Percentiles rank a stretch among this genome's conserved stretches.
phyloP scores from a whole-genome alignment of 30 jellyfish, hydroid and myxozoan genomes.

The Chrysaora quinquecirrha region DNA sequence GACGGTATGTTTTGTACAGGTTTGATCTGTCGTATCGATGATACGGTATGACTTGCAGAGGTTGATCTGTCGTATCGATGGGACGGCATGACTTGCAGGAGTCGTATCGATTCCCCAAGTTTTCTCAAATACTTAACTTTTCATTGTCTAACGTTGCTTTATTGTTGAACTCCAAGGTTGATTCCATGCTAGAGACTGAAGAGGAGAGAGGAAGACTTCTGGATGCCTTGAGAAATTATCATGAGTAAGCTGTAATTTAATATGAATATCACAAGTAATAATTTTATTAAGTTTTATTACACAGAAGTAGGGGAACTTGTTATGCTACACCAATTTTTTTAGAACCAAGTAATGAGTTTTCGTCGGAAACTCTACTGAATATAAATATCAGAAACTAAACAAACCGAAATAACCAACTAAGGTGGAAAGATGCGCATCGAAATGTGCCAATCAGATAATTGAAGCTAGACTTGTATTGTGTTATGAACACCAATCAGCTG shows the following conservation, averaged over 20 bases:
- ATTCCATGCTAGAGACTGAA: conserved; percentile 69
- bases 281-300: not conserved
- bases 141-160: too few relatives aligned
- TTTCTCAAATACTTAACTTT: too few relatives aligned
- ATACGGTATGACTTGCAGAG: too few relatives aligned
- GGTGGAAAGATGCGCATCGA: not conserved
- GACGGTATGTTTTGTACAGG: too few relatives aligned
- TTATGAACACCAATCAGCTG: too few relatives aligned
- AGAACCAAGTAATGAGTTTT: not conserved
- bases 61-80: too few relatives aligned
- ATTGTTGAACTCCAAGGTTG: conserved; percentile 60
- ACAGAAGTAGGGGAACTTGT: not conserved
- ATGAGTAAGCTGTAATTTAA: conserved; percentile 52
- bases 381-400: not conserved
- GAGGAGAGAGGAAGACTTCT: conserved; percentile 76
- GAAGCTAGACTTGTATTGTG: too few relatives aligned
- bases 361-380: not conserved
- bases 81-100: too few relatives aligned
- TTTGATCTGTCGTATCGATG: too few relatives aligned
- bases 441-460: too few relatives aligned
- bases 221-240: conserved; percentile 75
- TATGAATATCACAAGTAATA: not conserved
- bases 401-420: not conserved
- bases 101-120: too few relatives aligned
- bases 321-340: not conserved